A percentile compares a stretch with the other conserved stretches of the same genome.
Evolutionary conservation across 2,797 vertebrate species (phyloP).

Genomic region (Channa striata): DNA sequence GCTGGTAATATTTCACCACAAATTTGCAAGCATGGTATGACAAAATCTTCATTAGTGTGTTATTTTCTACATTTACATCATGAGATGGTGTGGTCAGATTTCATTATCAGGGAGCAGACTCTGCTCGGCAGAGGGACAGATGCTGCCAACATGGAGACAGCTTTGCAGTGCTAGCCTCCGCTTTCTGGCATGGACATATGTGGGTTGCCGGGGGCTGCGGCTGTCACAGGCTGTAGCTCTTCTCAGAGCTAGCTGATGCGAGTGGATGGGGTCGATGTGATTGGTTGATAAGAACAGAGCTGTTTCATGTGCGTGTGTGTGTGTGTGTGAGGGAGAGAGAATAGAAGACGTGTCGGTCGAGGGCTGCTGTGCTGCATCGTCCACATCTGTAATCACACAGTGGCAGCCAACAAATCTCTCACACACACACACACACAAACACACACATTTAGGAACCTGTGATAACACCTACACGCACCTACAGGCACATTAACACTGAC

Average conservation of each 20-base stretch:
- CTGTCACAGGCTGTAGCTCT: constrained; percentile 83
- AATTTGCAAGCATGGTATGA: constrained; percentile 23
- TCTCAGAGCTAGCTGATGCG: constrained; percentile 77
- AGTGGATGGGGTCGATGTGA: constrained; percentile 77
- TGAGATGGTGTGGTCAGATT: constrained; percentile 72
- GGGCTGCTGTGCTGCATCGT: constrained; percentile 51
- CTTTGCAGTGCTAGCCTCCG: constrained; percentile 75
- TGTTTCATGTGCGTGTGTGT: constrained; percentile 16
- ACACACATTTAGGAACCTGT: constrained; percentile 8
- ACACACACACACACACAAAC: constrained; percentile 20
- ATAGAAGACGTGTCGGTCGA: constrained; percentile 15
- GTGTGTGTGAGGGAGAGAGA: constrained; percentile 8
- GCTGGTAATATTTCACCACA: constrained; percentile 49
- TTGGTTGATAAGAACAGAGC: constrained; percentile 74
- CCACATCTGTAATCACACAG: constrained; percentile 62
- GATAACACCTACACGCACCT: background rate
- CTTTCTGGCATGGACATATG: constrained; percentile 84
- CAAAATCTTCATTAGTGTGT: constrained; percentile 62
- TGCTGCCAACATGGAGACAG: constrained; percentile 77
- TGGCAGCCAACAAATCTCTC: constrained; percentile 14
- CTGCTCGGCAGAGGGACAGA: constrained; percentile 74
- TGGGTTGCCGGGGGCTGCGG: constrained; percentile 81
- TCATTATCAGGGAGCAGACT: constrained; percentile 71
- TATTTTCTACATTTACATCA: constrained; percentile 71
- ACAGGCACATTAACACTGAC: background rate